phyloP scores from a whole-genome alignment of 2,797 vertebrate genomes.

The Synanceia verrucosa region DNA sequence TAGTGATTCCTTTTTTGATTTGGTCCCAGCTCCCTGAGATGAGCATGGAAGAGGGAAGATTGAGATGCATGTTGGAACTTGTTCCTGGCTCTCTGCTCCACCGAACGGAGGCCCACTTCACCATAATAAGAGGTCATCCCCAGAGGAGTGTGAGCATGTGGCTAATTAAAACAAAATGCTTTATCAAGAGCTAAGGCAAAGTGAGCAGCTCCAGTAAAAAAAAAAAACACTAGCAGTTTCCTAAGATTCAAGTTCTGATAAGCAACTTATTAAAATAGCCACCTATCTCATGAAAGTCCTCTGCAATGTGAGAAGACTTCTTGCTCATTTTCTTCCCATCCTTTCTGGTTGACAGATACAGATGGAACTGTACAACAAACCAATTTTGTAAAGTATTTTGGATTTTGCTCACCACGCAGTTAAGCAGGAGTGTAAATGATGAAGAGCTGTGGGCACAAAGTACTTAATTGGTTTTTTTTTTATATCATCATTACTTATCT shows the following conservation, averaged over 20 bases:
- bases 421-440: conserved; percentile 54
- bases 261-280: conserved; percentile 73
- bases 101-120: conserved; percentile 73
- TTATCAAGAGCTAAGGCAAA: conserved; percentile 72
- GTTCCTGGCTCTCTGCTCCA: conserved; percentile 59
- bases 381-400: conserved; percentile 34
- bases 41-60: conserved; percentile 69
- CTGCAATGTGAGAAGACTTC: neutral
- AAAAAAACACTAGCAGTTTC: conserved; percentile 67
- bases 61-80: conserved; percentile 69
- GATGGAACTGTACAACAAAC: conserved; percentile 6
- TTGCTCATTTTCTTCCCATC: neutral
- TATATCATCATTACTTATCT: conserved; percentile 70
- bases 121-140: conserved; percentile 76
- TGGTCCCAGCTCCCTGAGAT: conserved; percentile 63
- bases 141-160: conserved; percentile 79
- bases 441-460: conserved; percentile 54
- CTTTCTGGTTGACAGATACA: neutral
- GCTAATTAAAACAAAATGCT: conserved; percentile 85
- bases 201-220: conserved; percentile 64
- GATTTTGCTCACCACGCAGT: conserved; percentile 61
- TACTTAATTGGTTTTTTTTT: conserved; percentile 71
- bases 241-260: conserved; percentile 76
- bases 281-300: neutral
- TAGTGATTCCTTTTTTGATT: conserved; percentile 78